Evolutionary conservation across 2,888 invertebrate genomes (phyloP).

Genomic region (Dendrolimus houi): DNA sequence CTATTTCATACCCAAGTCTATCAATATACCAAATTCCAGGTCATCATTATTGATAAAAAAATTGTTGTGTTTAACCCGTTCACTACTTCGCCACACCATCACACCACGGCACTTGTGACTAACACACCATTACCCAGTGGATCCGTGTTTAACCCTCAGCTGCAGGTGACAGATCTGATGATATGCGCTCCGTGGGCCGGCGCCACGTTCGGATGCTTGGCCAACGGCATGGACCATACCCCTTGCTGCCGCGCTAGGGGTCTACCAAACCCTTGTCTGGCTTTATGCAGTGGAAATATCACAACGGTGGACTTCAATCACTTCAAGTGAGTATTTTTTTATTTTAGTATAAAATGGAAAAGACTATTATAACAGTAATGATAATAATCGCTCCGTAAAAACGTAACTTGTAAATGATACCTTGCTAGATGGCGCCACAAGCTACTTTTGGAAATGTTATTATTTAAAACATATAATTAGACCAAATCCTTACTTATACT

Average conservation of each 20-base stretch:
- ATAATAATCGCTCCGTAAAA: too few species aligned
- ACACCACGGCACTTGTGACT: slow-evolving; percentile 46
- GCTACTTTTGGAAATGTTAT: too few species aligned
- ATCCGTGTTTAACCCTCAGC: slow-evolving; percentile 51
- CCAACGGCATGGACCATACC: slow-evolving; percentile 88
- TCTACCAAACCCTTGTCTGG: slow-evolving; percentile 83
- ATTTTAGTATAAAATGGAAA: not conserved
- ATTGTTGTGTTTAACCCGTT: slow-evolving; percentile 1
- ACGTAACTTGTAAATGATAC: too few species aligned
- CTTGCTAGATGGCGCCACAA: too few species aligned
- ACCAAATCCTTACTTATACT: too few species aligned
- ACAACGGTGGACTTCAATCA: slow-evolving; percentile 87
- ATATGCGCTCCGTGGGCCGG: slow-evolving; percentile 93
- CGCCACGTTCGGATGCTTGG: slow-evolving; percentile 86
- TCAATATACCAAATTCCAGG: too few species aligned
- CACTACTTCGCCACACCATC: slow-evolving; percentile 5
- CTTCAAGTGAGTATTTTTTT: slow-evolving; percentile 80
- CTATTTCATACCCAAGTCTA: too few species aligned
- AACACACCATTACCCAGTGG: slow-evolving; percentile 50
- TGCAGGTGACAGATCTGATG: slow-evolving; percentile 88
- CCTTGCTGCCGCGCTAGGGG: slow-evolving; percentile 87
- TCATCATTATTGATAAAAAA: not conserved
- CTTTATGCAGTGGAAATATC: slow-evolving; percentile 87
- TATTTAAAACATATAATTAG: too few species aligned
- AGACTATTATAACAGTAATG: too few species aligned